Conservation (phyloP, 30 jellyfish, hydroid and myxozoan genomes). For the Pseudorhiza aurosa region DNA sequence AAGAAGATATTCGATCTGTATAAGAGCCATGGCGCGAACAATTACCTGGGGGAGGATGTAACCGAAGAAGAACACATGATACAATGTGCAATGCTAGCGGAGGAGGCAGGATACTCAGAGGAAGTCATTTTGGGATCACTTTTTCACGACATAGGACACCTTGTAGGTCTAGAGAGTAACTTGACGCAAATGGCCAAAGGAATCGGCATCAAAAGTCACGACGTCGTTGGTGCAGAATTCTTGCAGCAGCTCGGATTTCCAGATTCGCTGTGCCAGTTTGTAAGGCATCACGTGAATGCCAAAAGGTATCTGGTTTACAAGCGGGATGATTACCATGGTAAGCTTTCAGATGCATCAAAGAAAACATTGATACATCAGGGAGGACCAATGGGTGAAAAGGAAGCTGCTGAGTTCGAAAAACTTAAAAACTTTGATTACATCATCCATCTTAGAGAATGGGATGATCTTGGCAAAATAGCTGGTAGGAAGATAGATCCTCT, state of each 20-base stretch:
- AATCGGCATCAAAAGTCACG: slow-evolving; percentile 67
- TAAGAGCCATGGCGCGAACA: slow-evolving; percentile 42
- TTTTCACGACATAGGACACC: slow-evolving; percentile 80
- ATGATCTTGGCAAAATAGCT: slow-evolving; percentile 67
- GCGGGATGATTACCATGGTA: slow-evolving; percentile 50
- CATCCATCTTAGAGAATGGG: slow-evolving; percentile 70
- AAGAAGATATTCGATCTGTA: slow-evolving; percentile 37
- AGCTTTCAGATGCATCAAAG: slow-evolving; percentile 60
- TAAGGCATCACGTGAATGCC: slow-evolving; percentile 75
- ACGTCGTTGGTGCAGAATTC: slow-evolving; percentile 67
- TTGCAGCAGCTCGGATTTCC: slow-evolving; percentile 61
- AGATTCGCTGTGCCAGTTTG: slow-evolving; percentile 57
- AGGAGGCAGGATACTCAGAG: slow-evolving; percentile 50
- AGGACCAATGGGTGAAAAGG: slow-evolving; percentile 71
- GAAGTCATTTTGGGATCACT: slow-evolving; percentile 76
- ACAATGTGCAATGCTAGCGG: slow-evolving; percentile 88
- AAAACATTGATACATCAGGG: slow-evolving; percentile 70
- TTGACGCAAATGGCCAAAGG: slow-evolving; percentile 71
- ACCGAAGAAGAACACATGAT: slow-evolving; percentile 71
- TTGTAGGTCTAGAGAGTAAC: slow-evolving; percentile 54
- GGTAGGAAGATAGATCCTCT: slow-evolving; percentile 25
- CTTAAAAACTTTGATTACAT: slow-evolving; percentile 48
- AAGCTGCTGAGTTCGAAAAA: slow-evolving; percentile 66
- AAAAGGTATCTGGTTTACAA: slow-evolving; percentile 58
- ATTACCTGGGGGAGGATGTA: slow-evolving; percentile 72